phyloP scores from a whole-genome alignment of 1,140 invertebrate species.

The Lordiphosa mommai region DNA sequence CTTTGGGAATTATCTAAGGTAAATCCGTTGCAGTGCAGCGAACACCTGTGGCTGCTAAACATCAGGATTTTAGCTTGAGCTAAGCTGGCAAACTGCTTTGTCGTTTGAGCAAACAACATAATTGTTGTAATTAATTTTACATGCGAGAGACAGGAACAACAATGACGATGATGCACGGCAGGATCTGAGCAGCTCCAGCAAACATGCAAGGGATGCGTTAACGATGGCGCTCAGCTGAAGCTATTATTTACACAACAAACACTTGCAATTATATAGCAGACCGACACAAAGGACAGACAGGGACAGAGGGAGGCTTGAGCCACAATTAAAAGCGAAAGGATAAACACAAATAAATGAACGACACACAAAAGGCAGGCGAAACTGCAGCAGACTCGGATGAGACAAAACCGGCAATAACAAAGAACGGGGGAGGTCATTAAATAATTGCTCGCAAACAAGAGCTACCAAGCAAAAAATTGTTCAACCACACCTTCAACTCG shows the following conservation, averaged over 20 bases:
- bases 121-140: conserved; percentile 54
- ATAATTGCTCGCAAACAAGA: conserved; percentile 54
- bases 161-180: conserved; percentile 47
- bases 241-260: conserved; percentile 69
- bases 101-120: conserved; percentile 13
- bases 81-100: conserved; percentile 5
- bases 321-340: conserved; percentile 71
- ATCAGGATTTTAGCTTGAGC: conserved; percentile 10
- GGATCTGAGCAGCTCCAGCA: conserved; percentile 40
- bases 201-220: conserved; percentile 50
- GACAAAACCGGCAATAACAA: conserved; percentile 14
- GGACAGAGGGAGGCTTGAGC: conserved; percentile 12
- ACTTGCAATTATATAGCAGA: conserved; percentile 52
- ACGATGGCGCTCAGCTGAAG: conserved; percentile 45
- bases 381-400: conserved; percentile 38
- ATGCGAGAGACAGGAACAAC: conserved; percentile 35
- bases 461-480: conserved; percentile 37
- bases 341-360: conserved; percentile 63
- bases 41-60: conserved; percentile 38
- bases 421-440: conserved; percentile 41
- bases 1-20: conserved; percentile 45
- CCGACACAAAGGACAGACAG: conserved; percentile 6
- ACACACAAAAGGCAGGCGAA: conserved; percentile 57
- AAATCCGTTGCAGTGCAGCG: conserved; percentile 42
- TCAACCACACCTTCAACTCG: conserved; percentile 3